Percentiles rank a stretch among this genome's conserved stretches.
Conservation (phyloP, 2,113 vertebrate genomes). For the Machaerirhynchus nigripectus region DNA sequence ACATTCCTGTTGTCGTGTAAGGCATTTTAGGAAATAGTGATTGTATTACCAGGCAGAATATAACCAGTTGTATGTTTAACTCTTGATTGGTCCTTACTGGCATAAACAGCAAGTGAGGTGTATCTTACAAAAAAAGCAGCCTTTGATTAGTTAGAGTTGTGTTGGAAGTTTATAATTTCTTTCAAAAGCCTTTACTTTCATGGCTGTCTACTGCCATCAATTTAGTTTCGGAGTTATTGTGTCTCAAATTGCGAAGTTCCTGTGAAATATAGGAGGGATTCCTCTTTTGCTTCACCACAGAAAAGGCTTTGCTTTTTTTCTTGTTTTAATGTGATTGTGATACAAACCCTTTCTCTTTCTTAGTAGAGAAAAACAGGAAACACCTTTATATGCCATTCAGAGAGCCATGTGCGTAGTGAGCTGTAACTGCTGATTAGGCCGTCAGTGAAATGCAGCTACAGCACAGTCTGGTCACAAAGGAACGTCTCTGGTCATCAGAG, state of each 20-base stretch:
- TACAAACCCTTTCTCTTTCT: conserved; percentile 56
- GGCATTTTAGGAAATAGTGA: conserved; percentile 1
- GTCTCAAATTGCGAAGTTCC: not conserved
- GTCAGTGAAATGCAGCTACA: not conserved
- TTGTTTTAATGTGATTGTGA: conserved; percentile 56
- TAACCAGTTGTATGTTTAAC: not conserved
- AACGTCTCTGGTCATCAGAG: not conserved
- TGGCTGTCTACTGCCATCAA: not conserved
- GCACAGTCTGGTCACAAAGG: not conserved
- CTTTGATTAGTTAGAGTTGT: not conserved
- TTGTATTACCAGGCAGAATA: not conserved
- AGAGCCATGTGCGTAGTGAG: conserved; percentile 2
- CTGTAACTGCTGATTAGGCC: conserved; percentile 41
- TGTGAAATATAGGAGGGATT: conserved; percentile 23
- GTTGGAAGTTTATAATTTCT: not conserved
- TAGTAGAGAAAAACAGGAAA: conserved; percentile 76
- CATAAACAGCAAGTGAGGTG: not conserved
- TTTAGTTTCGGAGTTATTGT: not conserved
- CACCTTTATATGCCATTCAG: conserved; percentile 63
- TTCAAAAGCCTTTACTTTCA: not conserved
- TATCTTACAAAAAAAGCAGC: not conserved
- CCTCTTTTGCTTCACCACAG: conserved; percentile 47
- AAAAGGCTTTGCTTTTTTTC: conserved; percentile 30
- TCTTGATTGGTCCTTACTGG: not conserved
- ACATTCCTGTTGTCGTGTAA: not conserved